These are phyloP conservation scores for Mus spicilegus DNA, from an alignment of 2,113 vertebrate species.

Conservation along the genomic window DNA sequence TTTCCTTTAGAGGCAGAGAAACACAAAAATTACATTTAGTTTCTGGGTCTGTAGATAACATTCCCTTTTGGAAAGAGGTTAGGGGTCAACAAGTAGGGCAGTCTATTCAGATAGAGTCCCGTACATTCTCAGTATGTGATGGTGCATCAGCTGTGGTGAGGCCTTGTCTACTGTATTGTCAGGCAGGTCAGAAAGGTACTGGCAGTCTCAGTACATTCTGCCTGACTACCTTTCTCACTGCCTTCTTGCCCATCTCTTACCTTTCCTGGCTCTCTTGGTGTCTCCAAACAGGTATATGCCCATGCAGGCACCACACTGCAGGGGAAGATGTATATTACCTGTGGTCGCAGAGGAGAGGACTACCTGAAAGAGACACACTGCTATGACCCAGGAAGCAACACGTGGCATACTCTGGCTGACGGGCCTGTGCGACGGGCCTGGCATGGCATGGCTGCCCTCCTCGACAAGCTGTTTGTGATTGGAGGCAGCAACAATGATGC, in stretches of 20 bases:
- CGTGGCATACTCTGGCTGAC: slow-evolving; percentile 90
- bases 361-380: slow-evolving; percentile 95
- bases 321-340: slow-evolving; percentile 94
- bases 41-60: not conserved
- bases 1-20: not conserved
- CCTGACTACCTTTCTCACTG: not conserved
- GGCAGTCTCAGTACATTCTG: not conserved
- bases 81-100: not conserved
- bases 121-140: not conserved
- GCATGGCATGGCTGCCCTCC: slow-evolving; percentile 93
- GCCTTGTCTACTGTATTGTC: not conserved
- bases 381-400: slow-evolving; percentile 91
- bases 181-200: not conserved
- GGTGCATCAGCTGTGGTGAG: not conserved
- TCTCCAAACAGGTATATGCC: slow-evolving; percentile 92
- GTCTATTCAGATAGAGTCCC: not conserved
- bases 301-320: slow-evolving; percentile 92
- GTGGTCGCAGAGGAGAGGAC: slow-evolving; percentile 91
- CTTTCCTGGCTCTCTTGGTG: not conserved
- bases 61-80: not conserved
- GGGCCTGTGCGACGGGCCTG: slow-evolving; percentile 94
- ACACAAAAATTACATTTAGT: not conserved
- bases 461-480: slow-evolving; percentile 92
- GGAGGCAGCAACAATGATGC: slow-evolving; percentile 96
- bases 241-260: not conserved